phyloP scores from a whole-genome alignment of 2,888 invertebrate genomes.

The Seira musarum region DNA sequence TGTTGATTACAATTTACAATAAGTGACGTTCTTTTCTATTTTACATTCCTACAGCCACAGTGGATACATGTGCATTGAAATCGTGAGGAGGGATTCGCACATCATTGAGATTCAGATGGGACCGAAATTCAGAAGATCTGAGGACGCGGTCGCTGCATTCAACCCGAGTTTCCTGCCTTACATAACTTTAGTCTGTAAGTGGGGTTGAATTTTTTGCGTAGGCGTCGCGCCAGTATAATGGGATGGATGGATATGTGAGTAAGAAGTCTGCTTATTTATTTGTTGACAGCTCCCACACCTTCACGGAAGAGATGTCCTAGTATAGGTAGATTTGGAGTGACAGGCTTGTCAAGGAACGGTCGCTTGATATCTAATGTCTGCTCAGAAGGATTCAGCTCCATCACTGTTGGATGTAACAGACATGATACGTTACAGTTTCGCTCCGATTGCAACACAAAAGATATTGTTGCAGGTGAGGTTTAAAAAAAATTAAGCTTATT shows the following conservation, averaged over 20 bases:
- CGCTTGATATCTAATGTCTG: conserved; percentile 71
- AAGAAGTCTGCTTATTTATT: background rate
- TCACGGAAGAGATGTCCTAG: conserved; percentile 89
- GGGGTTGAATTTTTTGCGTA: background rate
- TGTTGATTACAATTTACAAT: too few relatives aligned
- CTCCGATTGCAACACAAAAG: conserved; percentile 78
- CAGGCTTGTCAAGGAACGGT: conserved; percentile 77
- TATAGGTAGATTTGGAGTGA: conserved; percentile 78
- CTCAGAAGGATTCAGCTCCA: conserved; percentile 77
- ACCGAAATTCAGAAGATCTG: conserved; percentile 81
- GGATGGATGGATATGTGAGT: too few relatives aligned
- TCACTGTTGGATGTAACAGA: conserved; percentile 84
- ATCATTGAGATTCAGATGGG: conserved; percentile 91
- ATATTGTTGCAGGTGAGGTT: conserved; percentile 51
- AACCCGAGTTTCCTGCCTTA: conserved; percentile 85
- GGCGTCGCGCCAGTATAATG: background rate
- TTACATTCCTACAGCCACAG: conserved; percentile 77
- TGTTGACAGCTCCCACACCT: conserved; percentile 81
- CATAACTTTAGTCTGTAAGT: conserved; percentile 90
- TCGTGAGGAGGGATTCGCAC: conserved; percentile 88
- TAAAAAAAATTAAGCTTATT: too few relatives aligned
- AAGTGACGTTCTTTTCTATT: conserved; percentile 3
- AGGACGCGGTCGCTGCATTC: conserved; percentile 88
- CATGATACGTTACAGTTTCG: conserved; percentile 86
- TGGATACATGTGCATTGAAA: conserved; percentile 90